Base-by-base conservation (phyloP, 2,113 vertebrate species). In the Tragulus kanchil region DNA sequence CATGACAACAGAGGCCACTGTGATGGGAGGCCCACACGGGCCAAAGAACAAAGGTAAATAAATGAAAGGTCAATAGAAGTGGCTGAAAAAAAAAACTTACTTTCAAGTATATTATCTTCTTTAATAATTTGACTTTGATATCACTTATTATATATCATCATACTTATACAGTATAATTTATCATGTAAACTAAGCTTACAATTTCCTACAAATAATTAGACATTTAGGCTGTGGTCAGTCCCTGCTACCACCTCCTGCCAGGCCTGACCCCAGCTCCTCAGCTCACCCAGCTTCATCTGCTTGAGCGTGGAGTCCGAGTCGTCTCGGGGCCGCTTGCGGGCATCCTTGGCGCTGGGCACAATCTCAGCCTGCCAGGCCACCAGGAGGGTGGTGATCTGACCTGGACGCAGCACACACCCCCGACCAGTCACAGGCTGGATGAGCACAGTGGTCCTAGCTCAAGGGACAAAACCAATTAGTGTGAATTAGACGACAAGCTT, bases 301-400 rank as follows among this genome's bases (percentile, higher is more conserved):
- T 99, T 99, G 54, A 99, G 99, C 2, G 99, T 89, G 0, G 98
- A 96, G 56, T 99, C 99, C 0, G 98, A 98, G 12, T 99, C 99
- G 0, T 99, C 99, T 0, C 99, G 99, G 3, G 99, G 98, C 0
- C 99, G 98, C 75, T 99, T 99, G 89, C 99, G 99, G 48, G 98
- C 85, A 2, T 99, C 99, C 0, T 99, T 98, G 2, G 98, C 96
- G 1, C 97, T 98, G 5, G 99, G 99, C 2, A 99, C 98, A 0
- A 99, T 99, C 93, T 99, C 99, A 0, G 98, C 99, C 98, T 99
- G 99, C 99, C 98, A 99, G 98, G 97, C 99, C 64, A 99, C 98
- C 36, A 99, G 98, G 89, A 99, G 98, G 0, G 99, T 99, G 98
- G 99, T 99, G 97, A 99, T 99, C 96, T 99, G 99, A 26, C 98